Base-by-base conservation (phyloP, 2,113 vertebrate genomes). In the Lipophrys pholis region DNA sequence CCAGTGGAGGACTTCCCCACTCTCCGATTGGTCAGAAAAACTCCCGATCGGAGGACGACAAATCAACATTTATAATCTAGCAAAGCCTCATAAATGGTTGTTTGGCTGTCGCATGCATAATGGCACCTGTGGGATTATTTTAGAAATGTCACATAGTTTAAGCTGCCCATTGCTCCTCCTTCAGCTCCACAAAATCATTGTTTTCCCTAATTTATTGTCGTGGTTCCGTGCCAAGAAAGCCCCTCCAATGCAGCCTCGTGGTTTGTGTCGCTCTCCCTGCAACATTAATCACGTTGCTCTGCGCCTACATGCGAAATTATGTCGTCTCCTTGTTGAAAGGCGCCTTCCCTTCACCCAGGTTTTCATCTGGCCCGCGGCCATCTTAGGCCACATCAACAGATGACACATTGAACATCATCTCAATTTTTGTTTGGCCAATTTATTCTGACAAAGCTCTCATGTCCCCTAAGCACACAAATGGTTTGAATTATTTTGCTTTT, bases 401-500 rank as follows among this genome's bases (percentile, higher is more conserved):
- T 80, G 87, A 73, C 73, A 72, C 60, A 12, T 69, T 76, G 76
- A 87, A 81, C 85, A 69, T 73, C 51, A 57, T 78, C 67, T 85
- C 45, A 15, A 48, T 65, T 82, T 87, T 65, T 69, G 46, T 76
- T 84, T 55, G 80, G 80, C 50, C 80, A 78, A 72, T 90, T 90
- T 84, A 86, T 85, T 73, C 78, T 78, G 80, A 81, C 84, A 81
- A 76, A 82, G 73, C 86, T 74, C 76, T 84, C 65, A 38, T 83
- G 82, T 83, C 80, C 67, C 77, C 39, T 69, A 45, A 78, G 81
- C 73, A 60, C 80, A 82, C 85, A 87, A 91, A 88, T 90, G 88
- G 89, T 92, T 91, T 80, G 83, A 88, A 92, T 93, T 91, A 92
- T 86, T 82, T 74, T 48, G 80, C 35, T 61, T 73, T 85, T 72